A percentile compares a stretch with the other conserved stretches of the same genome.
phyloP scores from a whole-genome alignment of 2,888 invertebrate species.

The Sphecodes monilicornis region DNA sequence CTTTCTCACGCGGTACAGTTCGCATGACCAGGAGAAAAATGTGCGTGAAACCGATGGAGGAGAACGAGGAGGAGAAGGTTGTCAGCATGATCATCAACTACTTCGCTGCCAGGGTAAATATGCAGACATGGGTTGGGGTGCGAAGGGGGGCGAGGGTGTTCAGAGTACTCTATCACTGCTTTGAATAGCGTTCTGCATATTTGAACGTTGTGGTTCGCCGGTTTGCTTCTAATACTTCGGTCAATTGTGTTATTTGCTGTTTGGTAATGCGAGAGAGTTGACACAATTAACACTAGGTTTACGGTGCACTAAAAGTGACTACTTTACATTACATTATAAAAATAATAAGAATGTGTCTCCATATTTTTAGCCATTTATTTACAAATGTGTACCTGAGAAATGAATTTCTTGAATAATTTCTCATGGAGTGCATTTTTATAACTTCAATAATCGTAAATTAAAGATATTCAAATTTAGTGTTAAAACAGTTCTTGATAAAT shows the following conservation, averaged over 20 bases:
- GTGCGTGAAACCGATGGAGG: slow-evolving; percentile 77
- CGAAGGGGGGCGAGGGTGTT: background rate
- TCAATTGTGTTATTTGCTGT: background rate
- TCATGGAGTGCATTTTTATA: too few relatives aligned
- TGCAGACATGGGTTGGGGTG: background rate
- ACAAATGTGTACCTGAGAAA: background rate
- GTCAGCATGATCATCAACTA: slow-evolving; percentile 81
- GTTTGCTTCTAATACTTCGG: background rate
- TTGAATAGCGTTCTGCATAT: background rate
- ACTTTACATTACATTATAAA: background rate
- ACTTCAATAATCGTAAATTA: too few relatives aligned
- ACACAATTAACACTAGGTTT: background rate
- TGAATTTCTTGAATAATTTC: too few relatives aligned
- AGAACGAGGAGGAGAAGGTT: slow-evolving; percentile 79
- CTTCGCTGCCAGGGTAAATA: slow-evolving; percentile 80
- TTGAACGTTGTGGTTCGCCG: background rate
- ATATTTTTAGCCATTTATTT: background rate
- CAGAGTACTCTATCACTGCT: background rate
- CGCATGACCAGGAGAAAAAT: slow-evolving; percentile 74
- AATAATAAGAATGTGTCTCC: background rate
- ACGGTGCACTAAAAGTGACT: too few relatives aligned
- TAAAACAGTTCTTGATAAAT: too few relatives aligned
- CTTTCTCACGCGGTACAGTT: slow-evolving; percentile 53
- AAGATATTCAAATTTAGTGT: too few relatives aligned
- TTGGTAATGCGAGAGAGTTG: background rate